Base-by-base conservation (phyloP, 1,140 invertebrate species). In the Drosophila asahinai region DNA sequence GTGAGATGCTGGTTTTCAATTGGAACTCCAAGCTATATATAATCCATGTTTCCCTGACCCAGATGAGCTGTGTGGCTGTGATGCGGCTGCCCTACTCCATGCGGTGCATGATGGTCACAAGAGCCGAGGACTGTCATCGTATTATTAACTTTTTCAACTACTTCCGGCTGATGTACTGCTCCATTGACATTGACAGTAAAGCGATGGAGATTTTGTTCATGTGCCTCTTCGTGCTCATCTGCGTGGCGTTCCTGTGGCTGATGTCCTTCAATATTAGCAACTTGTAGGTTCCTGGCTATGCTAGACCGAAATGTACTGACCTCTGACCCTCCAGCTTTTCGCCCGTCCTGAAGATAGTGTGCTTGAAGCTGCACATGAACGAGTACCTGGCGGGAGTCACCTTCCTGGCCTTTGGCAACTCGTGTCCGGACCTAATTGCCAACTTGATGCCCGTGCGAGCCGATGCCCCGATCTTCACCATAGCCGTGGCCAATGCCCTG, bases 371-470 rank as follows among this genome's bases (percentile, higher is more conserved):
- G 14, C 36, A 63, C 3, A 74, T 84, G 81, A 84, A 72, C 30
- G 81, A 84, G 55, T 81, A 84, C 30, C n/a, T 84, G 22, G 64
- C 81, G 11, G 82, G 82, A 2, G 64, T 73, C 2, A 78, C 77
- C 6, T 15, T 84, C 0, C 30, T 84, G 61, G 68, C 77, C 15
- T 51, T 86, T 7, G 82, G 82, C 8, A 86, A 81, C 42, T 47
- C 68, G 0, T 38, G 65, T n/a, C 57, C 82, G 0, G 82, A 84
- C 14, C 25, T 86, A 0, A 49, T 84, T 7, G 67, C 74, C 12
- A 84, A 84, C 25, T 5, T 81, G 2, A 78, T 84, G 82, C 82
- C 82, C 12, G 71, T 84, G 15, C 58, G 82, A 25, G 61, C 33
- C 0, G 55, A 86, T 30, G 63, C 82, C 0, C 66, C 81, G 2